Evolutionary conservation across 2,888 invertebrate species (phyloP).

Genomic region (Eristalis intricaria): DNA sequence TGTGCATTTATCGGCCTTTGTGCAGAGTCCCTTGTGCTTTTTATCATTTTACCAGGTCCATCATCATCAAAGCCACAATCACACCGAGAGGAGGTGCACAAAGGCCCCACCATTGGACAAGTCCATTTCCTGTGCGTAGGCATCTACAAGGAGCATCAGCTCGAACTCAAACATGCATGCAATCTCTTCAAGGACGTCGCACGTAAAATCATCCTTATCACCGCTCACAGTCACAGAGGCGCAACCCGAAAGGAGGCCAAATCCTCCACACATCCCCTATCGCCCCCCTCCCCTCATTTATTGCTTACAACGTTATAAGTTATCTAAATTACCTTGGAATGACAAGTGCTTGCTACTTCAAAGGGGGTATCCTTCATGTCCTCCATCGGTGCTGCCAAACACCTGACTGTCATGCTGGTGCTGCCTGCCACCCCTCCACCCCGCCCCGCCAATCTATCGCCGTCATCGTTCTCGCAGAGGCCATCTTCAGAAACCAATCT

Average conservation of each 20-base stretch:
- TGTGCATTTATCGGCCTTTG: too few species aligned
- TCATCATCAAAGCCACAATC: neutral
- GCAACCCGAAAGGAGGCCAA: neutral
- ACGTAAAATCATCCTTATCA: neutral
- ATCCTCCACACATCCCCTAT: neutral
- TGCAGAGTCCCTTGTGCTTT: neutral
- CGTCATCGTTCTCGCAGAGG: slow-evolving; percentile 20
- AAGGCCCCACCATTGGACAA: neutral
- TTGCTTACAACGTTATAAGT: slow-evolving; percentile 50
- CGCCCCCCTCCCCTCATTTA: neutral
- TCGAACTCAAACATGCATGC: neutral
- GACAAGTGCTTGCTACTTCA: slow-evolving; percentile 48
- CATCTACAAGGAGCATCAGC: neutral
- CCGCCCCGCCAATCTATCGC: neutral
- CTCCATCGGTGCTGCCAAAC: slow-evolving; percentile 42
- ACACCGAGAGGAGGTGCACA: neutral
- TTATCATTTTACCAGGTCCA: neutral
- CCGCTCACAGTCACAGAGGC: neutral
- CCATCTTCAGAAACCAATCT: slow-evolving; percentile 63
- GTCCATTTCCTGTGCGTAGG: neutral
- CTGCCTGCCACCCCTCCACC: neutral
- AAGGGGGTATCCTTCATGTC: slow-evolving; percentile 49
- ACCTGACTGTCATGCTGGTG: slow-evolving; percentile 47
- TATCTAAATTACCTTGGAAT: slow-evolving; percentile 63
- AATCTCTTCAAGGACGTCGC: neutral